Base-by-base conservation (phyloP, 2,888 invertebrate genomes). In the Acrobasis repandana region DNA sequence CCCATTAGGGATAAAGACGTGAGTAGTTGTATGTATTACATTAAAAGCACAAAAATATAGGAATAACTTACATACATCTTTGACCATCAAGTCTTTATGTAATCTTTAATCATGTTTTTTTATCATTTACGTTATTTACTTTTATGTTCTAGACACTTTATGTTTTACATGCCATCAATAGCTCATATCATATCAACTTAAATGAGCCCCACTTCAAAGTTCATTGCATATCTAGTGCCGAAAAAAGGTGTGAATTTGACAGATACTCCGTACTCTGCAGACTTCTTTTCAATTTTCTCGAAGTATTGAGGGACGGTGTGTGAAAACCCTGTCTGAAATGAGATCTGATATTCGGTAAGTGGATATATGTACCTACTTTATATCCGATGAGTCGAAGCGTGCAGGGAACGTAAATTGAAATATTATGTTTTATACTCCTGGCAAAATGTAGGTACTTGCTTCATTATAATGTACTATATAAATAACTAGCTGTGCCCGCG, bases 281-380 rank as follows among this genome's bases (percentile, higher is more conserved):
- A 56, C 54, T 61, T 56, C 59, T 64, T 66, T 64, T 61, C 63
- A 64, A 66, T 64, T 63, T 66, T 61, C 63, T 20, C 60, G n/a
- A 36, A 56, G 59, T 48, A 61, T 60, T 61, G 61, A 65, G 49
- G 63, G 51, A 59, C 54, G 61, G 38, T 59, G 61, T 56, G 61
- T 63, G 63, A 60, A 63, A 58, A 60, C 43, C 60, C 52, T 51
- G 56, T 51, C 60, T 61, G 61, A 52, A 62, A 60, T 58, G 60
- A 59, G 64, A 65, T 67, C 65, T 63, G 65, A 67, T 67, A 65
- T 64, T 43, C 47, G 56, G 62, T 63, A 62, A 66, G 63, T 62
- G 62, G 64, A 61, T 63, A 59, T 51, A 51, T 33, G 34, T 58
- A 51, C 60, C 51, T 59, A 59, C 52, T 52, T 60, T 60, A 60